Conservation (phyloP, 64 coral and sea anemone genomes). For the Hydrozoanthus tunicans region DNA sequence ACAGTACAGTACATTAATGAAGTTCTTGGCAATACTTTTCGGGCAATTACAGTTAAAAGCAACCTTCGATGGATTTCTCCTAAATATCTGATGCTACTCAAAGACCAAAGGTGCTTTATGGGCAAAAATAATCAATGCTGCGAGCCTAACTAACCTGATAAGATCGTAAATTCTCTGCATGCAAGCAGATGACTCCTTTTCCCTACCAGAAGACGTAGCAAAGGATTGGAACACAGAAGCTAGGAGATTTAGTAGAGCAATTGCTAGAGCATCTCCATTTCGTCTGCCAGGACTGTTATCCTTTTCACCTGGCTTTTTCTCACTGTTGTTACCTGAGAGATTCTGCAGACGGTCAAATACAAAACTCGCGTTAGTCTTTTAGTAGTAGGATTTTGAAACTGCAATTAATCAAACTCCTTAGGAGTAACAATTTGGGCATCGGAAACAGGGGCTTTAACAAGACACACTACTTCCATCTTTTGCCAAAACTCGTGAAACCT, state of each 20-base stretch:
- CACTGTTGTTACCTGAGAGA: conserved; percentile 25
- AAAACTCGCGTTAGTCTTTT: not conserved
- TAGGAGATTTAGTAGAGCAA: conserved; percentile 70
- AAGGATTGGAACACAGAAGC: conserved; percentile 77
- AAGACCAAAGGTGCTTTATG: no score
- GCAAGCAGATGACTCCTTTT: conserved; percentile 61
- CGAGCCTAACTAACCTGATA: conserved; percentile 58
- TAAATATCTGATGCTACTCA: no score
- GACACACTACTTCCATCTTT: no score
- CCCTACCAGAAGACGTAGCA: conserved; percentile 39
- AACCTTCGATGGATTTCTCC: no score
- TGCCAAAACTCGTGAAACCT: no score
- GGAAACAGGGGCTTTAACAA: no score
- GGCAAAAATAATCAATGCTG: not conserved
- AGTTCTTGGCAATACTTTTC: no score
- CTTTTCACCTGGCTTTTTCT: conserved; percentile 83
- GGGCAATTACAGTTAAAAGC: no score
- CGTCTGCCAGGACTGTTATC: conserved; percentile 32
- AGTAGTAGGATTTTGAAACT: no score
- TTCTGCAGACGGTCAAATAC: not conserved
- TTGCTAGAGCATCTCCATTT: conserved; percentile 72
- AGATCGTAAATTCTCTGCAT: conserved; percentile 89
- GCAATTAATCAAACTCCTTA: no score
- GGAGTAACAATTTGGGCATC: no score
- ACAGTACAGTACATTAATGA: no score